Evolutionary conservation across 2,797 vertebrate species (phyloP).

Genomic region (Poeciliopsis infans): DNA sequence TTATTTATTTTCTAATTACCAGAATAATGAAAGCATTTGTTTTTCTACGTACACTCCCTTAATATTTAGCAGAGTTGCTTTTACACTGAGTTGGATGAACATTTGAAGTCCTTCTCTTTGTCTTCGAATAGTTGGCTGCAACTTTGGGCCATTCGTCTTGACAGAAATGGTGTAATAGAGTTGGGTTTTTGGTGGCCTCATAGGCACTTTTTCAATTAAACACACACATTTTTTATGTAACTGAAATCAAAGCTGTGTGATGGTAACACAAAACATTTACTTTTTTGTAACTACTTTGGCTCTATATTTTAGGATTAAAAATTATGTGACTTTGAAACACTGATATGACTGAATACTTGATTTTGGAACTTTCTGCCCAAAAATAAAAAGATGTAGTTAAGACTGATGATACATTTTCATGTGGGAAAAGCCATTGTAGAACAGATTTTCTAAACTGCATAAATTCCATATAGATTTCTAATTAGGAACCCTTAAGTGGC

Average conservation of each 20-base stretch:
- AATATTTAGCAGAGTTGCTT: neutral
- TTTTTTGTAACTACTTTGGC: neutral
- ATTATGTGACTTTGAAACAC: neutral
- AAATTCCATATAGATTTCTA: slow-evolving; percentile 14
- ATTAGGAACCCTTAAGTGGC: slow-evolving; percentile 11
- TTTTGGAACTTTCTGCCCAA: neutral
- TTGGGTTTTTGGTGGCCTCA: neutral
- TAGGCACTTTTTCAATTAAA: neutral
- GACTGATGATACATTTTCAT: neutral
- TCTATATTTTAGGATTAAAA: neutral
- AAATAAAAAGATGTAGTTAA: neutral
- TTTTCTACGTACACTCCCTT: neutral
- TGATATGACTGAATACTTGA: neutral
- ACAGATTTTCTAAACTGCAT: neutral
- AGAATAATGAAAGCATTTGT: neutral
- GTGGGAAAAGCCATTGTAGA: neutral
- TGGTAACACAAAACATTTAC: neutral
- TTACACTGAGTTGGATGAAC: neutral
- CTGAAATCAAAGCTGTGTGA: neutral
- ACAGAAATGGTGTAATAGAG: neutral
- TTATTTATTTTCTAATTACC: neutral
- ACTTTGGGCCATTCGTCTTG: neutral
- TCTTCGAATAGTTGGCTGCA: neutral
- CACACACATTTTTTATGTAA: neutral
- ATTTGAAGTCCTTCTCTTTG: neutral